A percentile compares a stretch with the other conserved stretches of the same genome.
These are phyloP conservation scores for Ganaspis sp. DNA, from an alignment of 1,140 invertebrate species.

Conservation along the genomic window DNA sequence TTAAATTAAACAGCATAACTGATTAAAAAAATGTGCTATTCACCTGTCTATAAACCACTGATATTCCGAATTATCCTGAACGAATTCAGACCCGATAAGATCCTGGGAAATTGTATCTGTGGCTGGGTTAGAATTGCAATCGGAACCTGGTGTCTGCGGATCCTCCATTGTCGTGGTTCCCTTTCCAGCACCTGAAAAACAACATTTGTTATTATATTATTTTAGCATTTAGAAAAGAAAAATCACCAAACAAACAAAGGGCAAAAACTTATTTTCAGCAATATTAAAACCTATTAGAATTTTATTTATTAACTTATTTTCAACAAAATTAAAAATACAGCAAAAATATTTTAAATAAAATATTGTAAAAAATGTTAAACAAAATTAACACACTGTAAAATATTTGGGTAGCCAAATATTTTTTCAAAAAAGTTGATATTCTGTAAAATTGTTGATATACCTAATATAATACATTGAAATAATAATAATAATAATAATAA, in stretches of 20 bases:
- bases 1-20: not conserved
- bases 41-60: conserved; percentile 92
- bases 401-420: no score
- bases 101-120: conserved; percentile 71
- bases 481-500: no score
- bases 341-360: no score
- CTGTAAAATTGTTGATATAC: no score
- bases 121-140: conserved; percentile 79
- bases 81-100: conserved; percentile 81
- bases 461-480: no score
- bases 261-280: no score
- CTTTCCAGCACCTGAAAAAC: conserved; percentile 63
- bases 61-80: conserved; percentile 92
- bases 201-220: not conserved
- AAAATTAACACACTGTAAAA: no score
- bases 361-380: no score
- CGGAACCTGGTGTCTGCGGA: conserved; percentile 78
- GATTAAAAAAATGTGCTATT: conserved; percentile 57
- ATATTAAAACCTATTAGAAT: no score
- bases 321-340: no score
- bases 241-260: not conserved
- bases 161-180: conserved; percentile 71
- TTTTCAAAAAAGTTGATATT: no score
- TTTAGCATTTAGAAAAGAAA: not conserved
- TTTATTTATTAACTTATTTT: no score